Evolutionary conservation across 2,888 invertebrate genomes (phyloP), one percentile per base, ranked within the genome.

Genomic region (Seladonia tumulorum): DNA sequence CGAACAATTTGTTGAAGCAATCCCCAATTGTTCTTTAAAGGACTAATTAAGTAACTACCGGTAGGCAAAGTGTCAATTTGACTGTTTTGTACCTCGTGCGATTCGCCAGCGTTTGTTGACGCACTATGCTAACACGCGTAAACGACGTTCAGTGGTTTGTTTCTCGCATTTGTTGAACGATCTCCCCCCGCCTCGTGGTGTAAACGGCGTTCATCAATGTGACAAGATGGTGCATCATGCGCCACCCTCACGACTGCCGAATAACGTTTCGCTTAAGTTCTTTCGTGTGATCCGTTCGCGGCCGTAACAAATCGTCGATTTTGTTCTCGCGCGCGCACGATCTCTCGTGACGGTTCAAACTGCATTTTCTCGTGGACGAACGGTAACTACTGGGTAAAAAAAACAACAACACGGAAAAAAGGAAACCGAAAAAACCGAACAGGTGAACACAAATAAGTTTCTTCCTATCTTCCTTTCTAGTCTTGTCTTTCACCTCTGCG

Each of bases 381-480:
- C 57, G 68, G 66, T 35, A 66, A 18, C 35, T 66, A 66, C 66
- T 35, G 29, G 35, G 35, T 4, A 2, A 35, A 35, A 66, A 66
- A 35, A 29, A 14, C 1, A n/a, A n/a, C n/a, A n/a, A 66, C 35
- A 66, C 66, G 18, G 29, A 60, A 75, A 78, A 39, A 22, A 25
- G 8, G 66, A 75, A 25, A 45, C 14, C 18, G 45, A 79, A 60
- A 76, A 71, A 60, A 74, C 47, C 18, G 66, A 35, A 68, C 35
- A 42, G 16, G 63, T 25, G 39, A 68, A 68, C 68, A 68, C 14
- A 60, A 79, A 66, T 81, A 86, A 29, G 74, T 90, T 88, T 89
- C 86, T 86, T 88, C 85, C 83, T 84, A 87, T 81, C 84, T 90
- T 90, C 76, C 84, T 88, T 87, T 90, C 90, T 90, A 90, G 89